A percentile compares a stretch with the other conserved stretches of the same genome.
These are phyloP conservation scores for Sebastes iracundus DNA, from an alignment of 2,797 vertebrate genomes.

Conservation along the genomic window DNA sequence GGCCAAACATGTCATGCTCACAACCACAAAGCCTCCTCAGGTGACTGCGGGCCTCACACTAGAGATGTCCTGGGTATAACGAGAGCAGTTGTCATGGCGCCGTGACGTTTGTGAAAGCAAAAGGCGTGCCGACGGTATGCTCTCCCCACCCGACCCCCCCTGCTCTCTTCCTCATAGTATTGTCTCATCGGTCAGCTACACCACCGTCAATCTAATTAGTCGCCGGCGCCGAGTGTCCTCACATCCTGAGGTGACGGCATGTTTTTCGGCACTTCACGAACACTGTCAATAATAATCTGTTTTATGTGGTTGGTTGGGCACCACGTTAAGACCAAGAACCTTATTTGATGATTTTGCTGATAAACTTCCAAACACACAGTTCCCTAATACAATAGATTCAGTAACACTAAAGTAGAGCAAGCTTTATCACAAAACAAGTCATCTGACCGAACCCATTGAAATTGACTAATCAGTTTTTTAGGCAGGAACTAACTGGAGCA, in stretches of 20 bases:
- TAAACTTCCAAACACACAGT: background rate
- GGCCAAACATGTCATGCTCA: constrained; percentile 22
- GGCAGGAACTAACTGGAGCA: background rate
- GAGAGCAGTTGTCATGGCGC: constrained; percentile 73
- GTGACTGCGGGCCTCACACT: constrained; percentile 55
- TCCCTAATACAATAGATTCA: background rate
- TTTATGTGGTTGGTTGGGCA: background rate
- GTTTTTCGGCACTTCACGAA: background rate
- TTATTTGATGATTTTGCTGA: background rate
- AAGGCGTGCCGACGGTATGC: background rate
- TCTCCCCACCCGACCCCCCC: background rate
- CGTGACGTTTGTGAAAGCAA: constrained; percentile 51
- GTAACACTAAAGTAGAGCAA: background rate
- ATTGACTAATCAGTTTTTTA: background rate
- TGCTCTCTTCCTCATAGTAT: background rate
- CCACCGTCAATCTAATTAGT: constrained; percentile 25
- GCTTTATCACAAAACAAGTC: background rate
- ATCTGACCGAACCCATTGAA: background rate
- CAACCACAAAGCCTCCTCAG: constrained; percentile 49
- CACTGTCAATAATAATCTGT: constrained; percentile 11
- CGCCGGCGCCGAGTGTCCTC: background rate
- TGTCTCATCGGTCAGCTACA: constrained; percentile 26
- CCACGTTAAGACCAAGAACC: background rate
- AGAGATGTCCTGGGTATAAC: constrained; percentile 52
- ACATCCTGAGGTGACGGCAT: background rate